Conservation (phyloP, 2,113 vertebrate species). For the Artemisiospiza belli region DNA sequence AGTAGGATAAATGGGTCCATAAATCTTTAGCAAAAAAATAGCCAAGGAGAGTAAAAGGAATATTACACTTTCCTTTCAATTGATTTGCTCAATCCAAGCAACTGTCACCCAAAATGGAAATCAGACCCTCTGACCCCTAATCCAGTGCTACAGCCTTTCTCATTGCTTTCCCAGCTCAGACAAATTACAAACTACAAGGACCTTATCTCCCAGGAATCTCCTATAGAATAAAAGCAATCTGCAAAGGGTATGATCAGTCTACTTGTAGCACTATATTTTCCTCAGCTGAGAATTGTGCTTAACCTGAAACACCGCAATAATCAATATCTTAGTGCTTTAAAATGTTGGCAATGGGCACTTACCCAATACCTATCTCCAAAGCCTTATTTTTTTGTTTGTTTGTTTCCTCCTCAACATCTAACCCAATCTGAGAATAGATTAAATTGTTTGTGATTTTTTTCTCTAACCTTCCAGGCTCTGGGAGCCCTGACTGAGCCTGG, state of each 20-base stretch:
- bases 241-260: not conserved
- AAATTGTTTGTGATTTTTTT: not conserved
- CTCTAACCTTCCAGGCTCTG: not conserved
- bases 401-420: not conserved
- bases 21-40: conserved; percentile 15
- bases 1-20: not conserved
- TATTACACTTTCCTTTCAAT: not conserved
- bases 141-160: not conserved
- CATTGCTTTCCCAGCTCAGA: not conserved
- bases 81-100: not conserved
- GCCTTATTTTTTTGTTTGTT: not conserved
- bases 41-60: not conserved
- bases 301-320: not conserved
- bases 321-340: not conserved
- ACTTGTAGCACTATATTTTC: not conserved
- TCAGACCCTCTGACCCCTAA: not conserved
- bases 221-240: not conserved
- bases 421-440: not conserved
- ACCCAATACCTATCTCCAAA: not conserved
- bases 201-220: not conserved
- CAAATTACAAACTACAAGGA: not conserved
- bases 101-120: not conserved
- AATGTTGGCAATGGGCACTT: not conserved
- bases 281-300: not conserved
- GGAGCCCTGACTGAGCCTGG: not conserved